Evolutionary conservation across 2,888 invertebrate genomes (phyloP), one percentile per base, ranked within the genome.

Genomic region (Coenonympha arcania): DNA sequence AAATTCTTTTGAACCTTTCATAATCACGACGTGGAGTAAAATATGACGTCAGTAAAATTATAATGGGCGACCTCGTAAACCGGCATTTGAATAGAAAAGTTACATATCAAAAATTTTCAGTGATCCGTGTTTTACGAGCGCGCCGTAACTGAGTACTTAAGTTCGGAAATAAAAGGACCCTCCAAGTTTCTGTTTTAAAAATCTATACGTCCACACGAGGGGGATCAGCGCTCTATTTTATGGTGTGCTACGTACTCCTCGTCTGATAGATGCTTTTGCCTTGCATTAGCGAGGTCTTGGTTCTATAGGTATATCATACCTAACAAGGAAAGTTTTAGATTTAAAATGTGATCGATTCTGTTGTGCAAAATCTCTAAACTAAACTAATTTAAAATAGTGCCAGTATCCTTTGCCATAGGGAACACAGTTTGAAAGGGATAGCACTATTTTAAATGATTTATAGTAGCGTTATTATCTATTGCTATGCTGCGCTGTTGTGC

Each of bases 61-160:
- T 85, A 84, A 85, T 80, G 78, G 79, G 69, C 66, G 64, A 64
- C 65, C 69, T 83, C 85, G 81, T 85, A 84, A 86, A 83, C 66
- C 68, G 61, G 63, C 77, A 83, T 86, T 86, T 86, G 86, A 86
- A 86, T 86, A 84, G 82, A 74, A 83, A 77, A 79, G 84, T 85
- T 78, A 85, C 86, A 84, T 85, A 85, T 86, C 86, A 85, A 86
- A 86, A 85, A 85, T 83, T 83, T 81, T 83, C 86, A 84, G 75
- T 83, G 84, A 86, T 84, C 85, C 85, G 83, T 84, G 75, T 78
- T 86, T 86, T 86, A 86, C 82, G 85, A 83, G 79, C 71, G 69
- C 65, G 77, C 84, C 86, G 82, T 86, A 86, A 85, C 85, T 76
- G 78, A 77, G 78, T 84, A 80, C 83, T 85, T 82, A 83, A 76